phyloP scores from a whole-genome alignment of 2,797 vertebrate genomes.

The Eulemur albifrons region DNA sequence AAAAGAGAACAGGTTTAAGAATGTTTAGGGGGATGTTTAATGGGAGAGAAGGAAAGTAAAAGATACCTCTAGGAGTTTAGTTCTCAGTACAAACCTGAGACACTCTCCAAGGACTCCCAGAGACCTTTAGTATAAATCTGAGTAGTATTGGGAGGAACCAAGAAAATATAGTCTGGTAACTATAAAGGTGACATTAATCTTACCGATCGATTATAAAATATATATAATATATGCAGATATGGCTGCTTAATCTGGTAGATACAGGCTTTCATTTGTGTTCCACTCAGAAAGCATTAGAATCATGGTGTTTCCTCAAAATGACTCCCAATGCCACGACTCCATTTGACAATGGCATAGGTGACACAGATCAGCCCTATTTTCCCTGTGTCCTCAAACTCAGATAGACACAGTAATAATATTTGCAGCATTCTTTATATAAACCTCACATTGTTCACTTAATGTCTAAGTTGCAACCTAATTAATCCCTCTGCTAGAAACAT shows the following conservation, averaged over 20 bases:
- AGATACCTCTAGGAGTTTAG: background rate
- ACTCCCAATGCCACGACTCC: background rate
- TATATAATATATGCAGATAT: background rate
- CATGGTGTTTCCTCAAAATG: background rate
- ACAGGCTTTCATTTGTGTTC: background rate
- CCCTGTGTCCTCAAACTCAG: background rate
- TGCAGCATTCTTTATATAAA: background rate
- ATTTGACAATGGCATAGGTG: background rate
- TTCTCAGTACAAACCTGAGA: background rate
- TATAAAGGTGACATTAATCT: background rate
- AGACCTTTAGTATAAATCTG: conserved; percentile 6
- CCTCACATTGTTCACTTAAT: background rate
- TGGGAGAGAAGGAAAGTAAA: background rate
- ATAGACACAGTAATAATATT: background rate
- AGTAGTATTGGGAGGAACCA: background rate
- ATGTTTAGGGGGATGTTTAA: background rate
- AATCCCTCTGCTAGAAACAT: background rate
- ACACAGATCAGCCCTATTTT: conserved; percentile 4
- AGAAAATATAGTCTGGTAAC: background rate
- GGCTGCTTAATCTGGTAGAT: background rate
- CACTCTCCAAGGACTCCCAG: background rate
- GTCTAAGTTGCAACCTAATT: background rate
- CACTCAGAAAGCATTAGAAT: conserved; percentile 7
- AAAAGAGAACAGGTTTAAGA: conserved; percentile 31
- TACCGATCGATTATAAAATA: background rate